Percentiles rank a stretch among this genome's conserved stretches.
Conservation (phyloP, 2,888 invertebrate species). For the Tinea pellionella region DNA sequence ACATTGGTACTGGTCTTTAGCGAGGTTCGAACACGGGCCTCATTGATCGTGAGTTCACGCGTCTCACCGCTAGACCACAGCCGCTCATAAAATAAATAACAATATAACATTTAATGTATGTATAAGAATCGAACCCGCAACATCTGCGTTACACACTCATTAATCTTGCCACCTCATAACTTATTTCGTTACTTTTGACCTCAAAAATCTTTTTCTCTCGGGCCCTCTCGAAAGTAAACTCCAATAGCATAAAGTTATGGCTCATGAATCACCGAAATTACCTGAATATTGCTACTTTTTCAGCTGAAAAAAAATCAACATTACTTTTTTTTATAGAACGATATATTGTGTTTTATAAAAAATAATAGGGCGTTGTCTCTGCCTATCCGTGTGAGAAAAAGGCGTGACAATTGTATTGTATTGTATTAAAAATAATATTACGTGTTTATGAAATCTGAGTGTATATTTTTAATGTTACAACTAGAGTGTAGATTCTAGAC, state of each 20-base stretch:
- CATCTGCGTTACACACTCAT: neutral
- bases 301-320: slow-evolving; percentile 4
- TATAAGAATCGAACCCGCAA: neutral
- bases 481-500: no score
- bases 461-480: no score
- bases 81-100: no score
- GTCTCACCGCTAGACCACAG: no score
- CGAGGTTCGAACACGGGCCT: no score
- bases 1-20: no score
- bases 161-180: slow-evolving; percentile 1
- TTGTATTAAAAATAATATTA: no score
- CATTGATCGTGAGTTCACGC: no score
- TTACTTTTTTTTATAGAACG: neutral
- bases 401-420: no score
- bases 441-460: no score
- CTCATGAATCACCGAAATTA: slow-evolving; percentile 9
- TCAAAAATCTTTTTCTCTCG: slow-evolving; percentile 10
- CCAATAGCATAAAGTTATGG: slow-evolving; percentile 12
- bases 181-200: slow-evolving; percentile 9
- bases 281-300: slow-evolving; percentile 13
- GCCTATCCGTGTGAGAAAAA: no score
- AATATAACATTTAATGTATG: neutral
- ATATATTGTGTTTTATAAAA: neutral
- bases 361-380: no score
- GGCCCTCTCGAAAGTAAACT: slow-evolving; percentile 8